Base-by-base conservation (phyloP, 2,797 vertebrate species). In the Aplochiton taeniatus region DNA sequence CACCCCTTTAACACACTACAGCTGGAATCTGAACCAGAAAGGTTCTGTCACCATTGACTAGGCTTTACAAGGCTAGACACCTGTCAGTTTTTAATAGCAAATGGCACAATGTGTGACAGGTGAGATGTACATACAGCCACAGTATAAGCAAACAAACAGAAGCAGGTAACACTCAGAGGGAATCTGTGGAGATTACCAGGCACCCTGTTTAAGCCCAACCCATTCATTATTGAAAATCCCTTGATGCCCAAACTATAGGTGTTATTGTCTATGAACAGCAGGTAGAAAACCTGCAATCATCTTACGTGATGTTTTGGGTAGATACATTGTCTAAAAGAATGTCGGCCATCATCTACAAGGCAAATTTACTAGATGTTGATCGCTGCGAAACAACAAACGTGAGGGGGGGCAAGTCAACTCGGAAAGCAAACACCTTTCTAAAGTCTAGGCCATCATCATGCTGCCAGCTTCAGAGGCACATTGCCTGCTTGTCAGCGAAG, bases 221-320 rank as follows among this genome's bases (percentile, higher is more conserved):
- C 70, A 4, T 49, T 85, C 78, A 88, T 88, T 90, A 86, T 11
- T 19, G 11, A 16, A 65, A 74, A 85, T 84, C 72, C 13, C 60
- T 64, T 70, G 65, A 65, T 60, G 75, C 78, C 50, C 81, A 91
- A 90, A 89, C 83, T 88, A 81, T 85, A 47, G 83, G 88, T 90
- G 86, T 72, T 62, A 57, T 31, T 69, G 83, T 77, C 64, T 81
- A 83, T 87, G 87, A 87, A 88, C 43, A 65, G 70, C 65, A 80
- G 80, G 63, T 50, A 70, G 51, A 74, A 61, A 79, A 72, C 67
- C 16, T 69, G 78, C 74, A 79, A 68, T 89, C 75, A 83, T 19
- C 50, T 61, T 61, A 52, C 58, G 66, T 60, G 61, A 63, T 67
- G 74, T 69, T 69, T 76, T 31, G 31, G 18, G 20, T 81, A 79